phyloP scores from a whole-genome alignment of 2,113 vertebrate species.

The Serranochromis macrocephalus region DNA sequence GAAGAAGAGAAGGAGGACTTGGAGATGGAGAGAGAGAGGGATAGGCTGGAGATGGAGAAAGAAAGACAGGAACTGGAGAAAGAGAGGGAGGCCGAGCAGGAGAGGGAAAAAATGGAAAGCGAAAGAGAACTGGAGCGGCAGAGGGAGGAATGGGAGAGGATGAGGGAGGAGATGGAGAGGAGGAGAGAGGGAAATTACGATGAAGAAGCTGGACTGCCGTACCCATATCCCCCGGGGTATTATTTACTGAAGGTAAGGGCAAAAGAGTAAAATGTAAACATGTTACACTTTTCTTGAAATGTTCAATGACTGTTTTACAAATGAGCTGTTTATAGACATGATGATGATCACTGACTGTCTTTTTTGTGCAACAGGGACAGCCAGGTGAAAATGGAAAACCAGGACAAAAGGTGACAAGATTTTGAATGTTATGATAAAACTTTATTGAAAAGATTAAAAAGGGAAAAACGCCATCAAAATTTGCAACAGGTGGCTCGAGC shows the following conservation, averaged over 20 bases:
- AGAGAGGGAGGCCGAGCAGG: slow-evolving; percentile 1
- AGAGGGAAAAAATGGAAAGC: slow-evolving; percentile 1
- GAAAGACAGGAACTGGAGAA: slow-evolving; percentile 24
- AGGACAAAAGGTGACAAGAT: slow-evolving; percentile 68
- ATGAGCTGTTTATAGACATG: neutral
- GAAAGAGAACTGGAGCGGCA: slow-evolving; percentile 17
- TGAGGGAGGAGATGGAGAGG: slow-evolving; percentile 49
- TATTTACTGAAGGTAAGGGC: slow-evolving; percentile 62
- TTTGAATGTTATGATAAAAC: neutral
- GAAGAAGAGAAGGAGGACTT: slow-evolving; percentile 25
- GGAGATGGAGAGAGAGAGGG: slow-evolving; percentile 28
- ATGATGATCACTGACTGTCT: neutral
- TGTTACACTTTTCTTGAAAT: neutral
- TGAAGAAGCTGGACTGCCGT: slow-evolving; percentile 33
- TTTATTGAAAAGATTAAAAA: neutral
- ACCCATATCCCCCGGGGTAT: slow-evolving; percentile 53
- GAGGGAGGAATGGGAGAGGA: slow-evolving; percentile 48
- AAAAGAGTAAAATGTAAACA: neutral
- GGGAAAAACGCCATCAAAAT: neutral
- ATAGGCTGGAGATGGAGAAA: slow-evolving; percentile 46
- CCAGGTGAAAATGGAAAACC: slow-evolving; percentile 69
- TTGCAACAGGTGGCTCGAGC: neutral
- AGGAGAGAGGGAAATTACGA: slow-evolving; percentile 23
- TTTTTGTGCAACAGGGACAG: slow-evolving; percentile 59
- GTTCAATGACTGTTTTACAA: neutral